Conservation (phyloP, 2,888 invertebrate genomes). For the Laothoe populi region DNA sequence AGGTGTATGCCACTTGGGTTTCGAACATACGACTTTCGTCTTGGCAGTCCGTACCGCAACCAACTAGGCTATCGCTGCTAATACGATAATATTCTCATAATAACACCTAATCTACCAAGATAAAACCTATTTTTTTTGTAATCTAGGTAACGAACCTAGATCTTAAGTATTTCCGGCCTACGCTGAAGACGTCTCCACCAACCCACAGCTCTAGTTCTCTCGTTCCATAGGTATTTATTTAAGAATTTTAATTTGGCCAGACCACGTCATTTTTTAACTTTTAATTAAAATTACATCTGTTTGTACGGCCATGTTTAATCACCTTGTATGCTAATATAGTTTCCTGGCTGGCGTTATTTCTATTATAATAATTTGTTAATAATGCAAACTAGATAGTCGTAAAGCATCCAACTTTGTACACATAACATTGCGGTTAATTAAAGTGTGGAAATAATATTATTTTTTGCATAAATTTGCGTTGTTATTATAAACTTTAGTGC, state of each 20-base stretch:
- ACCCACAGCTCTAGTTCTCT: conserved; percentile 27
- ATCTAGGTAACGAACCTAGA: too few species aligned
- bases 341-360: conserved; percentile 27
- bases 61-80: too few species aligned
- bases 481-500: too few species aligned
- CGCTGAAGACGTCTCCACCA: conserved; percentile 20
- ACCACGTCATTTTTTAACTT: conserved; percentile 45
- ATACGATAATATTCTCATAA: too few species aligned
- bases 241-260: conserved; percentile 57
- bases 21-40: too few species aligned
- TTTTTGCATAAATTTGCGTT: not conserved
- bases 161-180: not conserved
- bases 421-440: conserved; percentile 12
- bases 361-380: conserved; percentile 21
- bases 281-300: conserved; percentile 55
- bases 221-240: conserved; percentile 39
- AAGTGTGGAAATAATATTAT: conserved; percentile 3
- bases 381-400: conserved; percentile 23
- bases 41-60: too few species aligned
- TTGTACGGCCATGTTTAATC: conserved; percentile 27
- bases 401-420: conserved; percentile 4
- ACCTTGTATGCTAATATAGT: conserved; percentile 29
- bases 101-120: too few species aligned
- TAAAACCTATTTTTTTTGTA: too few species aligned
- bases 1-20: too few species aligned